These are phyloP conservation scores for Lithobates sylvaticus DNA, from an alignment of 2,797 vertebrate genomes.

Conservation along the genomic window DNA sequence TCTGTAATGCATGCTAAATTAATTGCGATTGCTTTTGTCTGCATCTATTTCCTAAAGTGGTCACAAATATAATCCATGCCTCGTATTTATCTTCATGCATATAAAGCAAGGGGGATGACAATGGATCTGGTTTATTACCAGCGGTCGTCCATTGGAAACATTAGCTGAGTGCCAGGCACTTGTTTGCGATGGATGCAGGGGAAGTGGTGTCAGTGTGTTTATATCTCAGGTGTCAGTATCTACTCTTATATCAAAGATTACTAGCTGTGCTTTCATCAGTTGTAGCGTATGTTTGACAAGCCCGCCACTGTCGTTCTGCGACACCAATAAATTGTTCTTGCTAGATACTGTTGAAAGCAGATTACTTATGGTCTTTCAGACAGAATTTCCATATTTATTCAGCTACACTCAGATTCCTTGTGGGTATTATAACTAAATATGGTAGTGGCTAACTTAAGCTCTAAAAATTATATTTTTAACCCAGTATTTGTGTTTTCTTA, in stretches of 20 bases:
- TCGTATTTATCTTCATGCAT: background rate
- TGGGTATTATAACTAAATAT: conserved; percentile 39
- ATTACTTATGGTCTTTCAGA: conserved; percentile 13
- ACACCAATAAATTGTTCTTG: background rate
- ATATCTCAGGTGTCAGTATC: conserved; percentile 28
- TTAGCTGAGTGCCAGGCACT: conserved; percentile 23
- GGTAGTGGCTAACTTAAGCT: conserved; percentile 37
- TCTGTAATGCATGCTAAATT: too few relatives aligned
- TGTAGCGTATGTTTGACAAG: conserved; percentile 38
- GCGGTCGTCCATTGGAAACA: conserved; percentile 20
- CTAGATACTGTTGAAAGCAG: too few relatives aligned
- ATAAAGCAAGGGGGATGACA: background rate
- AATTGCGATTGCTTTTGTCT: background rate
- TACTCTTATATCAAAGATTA: conserved; percentile 39
- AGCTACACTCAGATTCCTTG: conserved; percentile 34
- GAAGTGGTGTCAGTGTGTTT: conserved; percentile 39
- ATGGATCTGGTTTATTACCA: conserved; percentile 29
- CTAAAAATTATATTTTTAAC: conserved; percentile 26
- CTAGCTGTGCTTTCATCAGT: background rate
- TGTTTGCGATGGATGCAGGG: conserved; percentile 24
- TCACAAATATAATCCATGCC: background rate
- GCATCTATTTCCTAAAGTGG: background rate
- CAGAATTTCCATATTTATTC: conserved; percentile 45
- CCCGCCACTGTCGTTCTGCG: background rate
- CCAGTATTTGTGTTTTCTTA: conserved; percentile 18